Evolutionary conservation across 2,888 invertebrate genomes (phyloP).

Genomic region (Papilio elwesi): DNA sequence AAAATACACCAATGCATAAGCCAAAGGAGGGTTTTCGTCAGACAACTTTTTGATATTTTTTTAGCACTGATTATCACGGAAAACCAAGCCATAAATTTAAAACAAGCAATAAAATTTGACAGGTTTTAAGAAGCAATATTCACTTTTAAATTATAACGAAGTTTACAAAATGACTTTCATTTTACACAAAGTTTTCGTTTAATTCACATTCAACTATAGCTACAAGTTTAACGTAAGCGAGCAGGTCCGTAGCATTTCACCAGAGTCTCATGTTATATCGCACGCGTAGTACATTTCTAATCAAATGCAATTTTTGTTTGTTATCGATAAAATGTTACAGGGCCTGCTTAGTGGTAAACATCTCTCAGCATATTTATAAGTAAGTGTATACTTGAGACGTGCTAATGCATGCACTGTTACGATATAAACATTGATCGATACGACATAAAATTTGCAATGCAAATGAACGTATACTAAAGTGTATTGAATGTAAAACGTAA

Average conservation of each 20-base stretch:
- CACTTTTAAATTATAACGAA: slow-evolving; percentile 13
- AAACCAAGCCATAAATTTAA: slow-evolving; percentile 25
- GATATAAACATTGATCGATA: neutral
- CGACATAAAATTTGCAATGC: slow-evolving; percentile 5
- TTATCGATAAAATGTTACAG: neutral
- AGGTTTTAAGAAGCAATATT: slow-evolving; percentile 23
- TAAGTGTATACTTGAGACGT: slow-evolving; percentile 11
- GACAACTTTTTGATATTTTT: slow-evolving; percentile 1
- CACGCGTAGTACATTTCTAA: too few species aligned
- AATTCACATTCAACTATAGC: too few species aligned
- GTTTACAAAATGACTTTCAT: neutral
- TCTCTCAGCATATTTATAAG: neutral
- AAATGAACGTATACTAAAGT: neutral
- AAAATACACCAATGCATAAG: too few species aligned
- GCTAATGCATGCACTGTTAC: slow-evolving; percentile 4
- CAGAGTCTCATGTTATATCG: too few species aligned
- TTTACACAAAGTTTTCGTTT: neutral
- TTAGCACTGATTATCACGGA: slow-evolving; percentile 18
- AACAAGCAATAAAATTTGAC: slow-evolving; percentile 25
- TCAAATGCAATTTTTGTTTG: too few species aligned
- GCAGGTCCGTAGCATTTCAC: too few species aligned
- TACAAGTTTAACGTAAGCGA: too few species aligned
- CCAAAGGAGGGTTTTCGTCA: too few species aligned
- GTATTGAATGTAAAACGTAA: too few species aligned
- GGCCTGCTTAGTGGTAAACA: neutral